Evolutionary conservation across 2,113 vertebrate genomes (phyloP).

Genomic region (Rhea americana): DNA sequence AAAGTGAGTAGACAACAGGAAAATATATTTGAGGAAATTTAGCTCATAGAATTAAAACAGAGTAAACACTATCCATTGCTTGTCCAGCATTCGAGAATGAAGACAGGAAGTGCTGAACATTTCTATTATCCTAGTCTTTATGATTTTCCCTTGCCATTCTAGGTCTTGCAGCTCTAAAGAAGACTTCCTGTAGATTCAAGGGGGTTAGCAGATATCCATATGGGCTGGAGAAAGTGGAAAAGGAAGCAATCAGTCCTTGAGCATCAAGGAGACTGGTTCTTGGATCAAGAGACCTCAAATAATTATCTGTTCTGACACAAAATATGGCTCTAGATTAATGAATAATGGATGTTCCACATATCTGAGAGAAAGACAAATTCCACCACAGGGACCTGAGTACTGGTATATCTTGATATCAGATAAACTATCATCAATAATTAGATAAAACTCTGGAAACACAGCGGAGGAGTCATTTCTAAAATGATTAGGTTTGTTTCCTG

Average conservation of each 20-base stretch:
- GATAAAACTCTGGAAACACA: background rate
- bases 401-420: background rate
- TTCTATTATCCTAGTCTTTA: background rate
- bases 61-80: background rate
- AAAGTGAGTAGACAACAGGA: background rate
- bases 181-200: background rate
- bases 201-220: background rate
- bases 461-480: background rate
- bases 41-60: background rate
- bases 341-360: background rate
- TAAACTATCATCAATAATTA: background rate
- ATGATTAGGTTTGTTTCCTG: rapidly evolving
- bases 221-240: rapidly evolving
- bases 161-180: background rate
- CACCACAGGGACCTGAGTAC: background rate
- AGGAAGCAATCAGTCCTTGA: background rate
- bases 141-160: background rate
- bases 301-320: background rate
- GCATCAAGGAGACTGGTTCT: background rate
- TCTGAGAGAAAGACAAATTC: background rate
- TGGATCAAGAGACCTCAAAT: background rate
- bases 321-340: background rate
- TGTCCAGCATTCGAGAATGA: background rate
- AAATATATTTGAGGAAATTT: background rate
- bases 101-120: background rate